Conservation (phyloP, 2,797 vertebrate species). For the Pantherophis vulpinus region DNA sequence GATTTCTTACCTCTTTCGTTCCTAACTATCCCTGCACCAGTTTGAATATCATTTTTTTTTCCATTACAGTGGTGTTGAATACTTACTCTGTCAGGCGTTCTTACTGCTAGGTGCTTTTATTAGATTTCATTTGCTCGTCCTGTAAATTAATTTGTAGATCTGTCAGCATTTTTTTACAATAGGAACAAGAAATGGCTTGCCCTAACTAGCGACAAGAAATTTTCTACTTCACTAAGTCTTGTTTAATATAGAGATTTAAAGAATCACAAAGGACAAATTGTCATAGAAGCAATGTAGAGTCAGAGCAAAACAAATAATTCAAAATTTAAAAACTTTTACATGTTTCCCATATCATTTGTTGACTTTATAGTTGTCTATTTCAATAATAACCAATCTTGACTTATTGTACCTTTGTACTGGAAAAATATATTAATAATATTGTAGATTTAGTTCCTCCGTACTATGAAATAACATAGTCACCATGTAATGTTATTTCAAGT, state of each 20-base stretch:
- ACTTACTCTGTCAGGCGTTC: neutral
- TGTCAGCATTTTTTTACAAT: neutral
- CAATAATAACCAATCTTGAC: neutral
- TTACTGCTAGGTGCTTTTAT: neutral
- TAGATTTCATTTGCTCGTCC: neutral
- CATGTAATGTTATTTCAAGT: neutral
- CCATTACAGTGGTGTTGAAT: neutral
- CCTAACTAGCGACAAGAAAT: constrained; percentile 29
- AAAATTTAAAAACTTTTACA: neutral
- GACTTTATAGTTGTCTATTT: neutral
- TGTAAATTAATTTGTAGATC: neutral
- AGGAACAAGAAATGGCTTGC: neutral
- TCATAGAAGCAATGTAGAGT: neutral
- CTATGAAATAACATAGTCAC: neutral
- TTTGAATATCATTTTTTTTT: neutral
- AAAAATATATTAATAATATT: neutral
- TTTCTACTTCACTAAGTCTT: neutral
- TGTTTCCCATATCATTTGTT: neutral
- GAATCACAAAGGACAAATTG: neutral
- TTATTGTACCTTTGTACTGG: neutral
- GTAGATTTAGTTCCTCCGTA: neutral
- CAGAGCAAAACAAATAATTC: neutral
- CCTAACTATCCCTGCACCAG: constrained; percentile 6
- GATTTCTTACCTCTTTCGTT: constrained; percentile 25
- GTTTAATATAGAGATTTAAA: neutral